phyloP scores from a whole-genome alignment of 2,888 invertebrate genomes.

The Caenorhabditis doughertyi region DNA sequence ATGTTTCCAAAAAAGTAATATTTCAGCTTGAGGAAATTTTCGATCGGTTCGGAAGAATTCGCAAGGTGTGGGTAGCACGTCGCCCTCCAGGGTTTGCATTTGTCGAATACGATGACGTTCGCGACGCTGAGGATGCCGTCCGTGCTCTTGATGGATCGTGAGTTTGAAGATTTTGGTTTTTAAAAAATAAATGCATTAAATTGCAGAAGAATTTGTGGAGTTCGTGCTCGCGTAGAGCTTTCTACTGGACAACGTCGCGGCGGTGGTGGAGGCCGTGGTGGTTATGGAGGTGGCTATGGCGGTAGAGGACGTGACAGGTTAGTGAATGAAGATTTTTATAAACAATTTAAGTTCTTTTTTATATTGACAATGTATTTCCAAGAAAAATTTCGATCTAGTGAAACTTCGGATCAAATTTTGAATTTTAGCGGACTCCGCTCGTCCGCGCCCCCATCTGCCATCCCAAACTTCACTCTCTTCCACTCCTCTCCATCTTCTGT shows the following conservation, averaged over 20 bases:
- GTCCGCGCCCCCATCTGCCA: slow-evolving; percentile 70
- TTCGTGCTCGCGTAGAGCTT: slow-evolving; percentile 84
- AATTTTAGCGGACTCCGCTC: slow-evolving; percentile 73
- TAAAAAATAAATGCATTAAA: slow-evolving; percentile 1
- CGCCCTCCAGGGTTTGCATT: slow-evolving; percentile 89
- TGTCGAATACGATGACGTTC: slow-evolving; percentile 86
- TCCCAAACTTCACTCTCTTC: slow-evolving; percentile 63
- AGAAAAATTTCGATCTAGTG: slow-evolving; percentile 1
- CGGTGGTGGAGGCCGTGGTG: slow-evolving; percentile 78
- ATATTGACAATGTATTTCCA: no score
- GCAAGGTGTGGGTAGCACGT: slow-evolving; percentile 95
- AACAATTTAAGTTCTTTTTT: no score
- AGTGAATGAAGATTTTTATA: not conserved
- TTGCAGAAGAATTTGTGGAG: slow-evolving; percentile 84
- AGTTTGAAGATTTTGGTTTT: slow-evolving; percentile 82
- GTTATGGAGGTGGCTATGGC: slow-evolving; percentile 65
- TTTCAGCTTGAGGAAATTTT: slow-evolving; percentile 89
- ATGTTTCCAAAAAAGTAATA: not conserved
- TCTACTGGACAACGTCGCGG: slow-evolving; percentile 83
- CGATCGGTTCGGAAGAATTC: slow-evolving; percentile 91
- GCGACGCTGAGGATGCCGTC: slow-evolving; percentile 86
- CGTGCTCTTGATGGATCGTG: slow-evolving; percentile 86
- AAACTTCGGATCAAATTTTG: slow-evolving; percentile 31
- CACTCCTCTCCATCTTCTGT: slow-evolving; percentile 62
- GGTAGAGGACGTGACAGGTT: slow-evolving; percentile 67